phyloP scores from a whole-genome alignment of 1,140 invertebrate genomes.

The Pemphigus obesinymphae region DNA sequence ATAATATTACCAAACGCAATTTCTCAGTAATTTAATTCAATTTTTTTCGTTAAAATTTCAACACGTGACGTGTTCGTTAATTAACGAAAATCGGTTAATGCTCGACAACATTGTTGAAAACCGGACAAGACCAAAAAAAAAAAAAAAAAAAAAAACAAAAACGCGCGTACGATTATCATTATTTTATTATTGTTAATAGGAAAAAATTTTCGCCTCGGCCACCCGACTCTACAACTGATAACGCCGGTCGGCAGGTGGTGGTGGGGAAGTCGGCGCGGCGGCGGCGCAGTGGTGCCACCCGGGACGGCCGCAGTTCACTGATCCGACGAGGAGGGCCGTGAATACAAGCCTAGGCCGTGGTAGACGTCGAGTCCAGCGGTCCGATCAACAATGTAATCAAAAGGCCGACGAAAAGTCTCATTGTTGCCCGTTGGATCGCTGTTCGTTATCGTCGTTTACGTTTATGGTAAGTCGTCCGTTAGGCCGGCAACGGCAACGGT shows the following conservation, averaged over 20 bases:
- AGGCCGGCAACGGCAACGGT: not conserved
- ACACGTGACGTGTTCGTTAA: too few species aligned
- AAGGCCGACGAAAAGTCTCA: not conserved
- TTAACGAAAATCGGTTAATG: too few species aligned
- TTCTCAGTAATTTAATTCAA: too few species aligned
- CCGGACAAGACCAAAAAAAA: too few species aligned
- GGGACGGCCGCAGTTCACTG: conserved; percentile 22
- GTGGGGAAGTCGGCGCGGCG: not conserved
- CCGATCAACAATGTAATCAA: conserved; percentile 29
- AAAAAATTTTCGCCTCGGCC: too few species aligned
- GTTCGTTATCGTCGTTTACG: not conserved
- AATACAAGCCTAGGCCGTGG: not conserved
- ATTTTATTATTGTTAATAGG: too few species aligned
- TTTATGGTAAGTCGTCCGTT: not conserved
- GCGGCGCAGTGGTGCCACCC: conserved; percentile 31
- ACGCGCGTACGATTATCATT: too few species aligned
- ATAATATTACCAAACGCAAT: too few species aligned
- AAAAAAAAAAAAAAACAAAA: too few species aligned
- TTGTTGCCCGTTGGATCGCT: not conserved
- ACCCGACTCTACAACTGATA: too few species aligned
- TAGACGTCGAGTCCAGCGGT: conserved; percentile 26
- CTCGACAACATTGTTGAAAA: too few species aligned
- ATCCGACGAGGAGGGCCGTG: conserved; percentile 22
- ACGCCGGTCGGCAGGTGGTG: conserved; percentile 12
- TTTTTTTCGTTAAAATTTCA: too few species aligned